phyloP scores from a whole-genome alignment of 2,797 vertebrate genomes.

The Oreochromis grahami region DNA sequence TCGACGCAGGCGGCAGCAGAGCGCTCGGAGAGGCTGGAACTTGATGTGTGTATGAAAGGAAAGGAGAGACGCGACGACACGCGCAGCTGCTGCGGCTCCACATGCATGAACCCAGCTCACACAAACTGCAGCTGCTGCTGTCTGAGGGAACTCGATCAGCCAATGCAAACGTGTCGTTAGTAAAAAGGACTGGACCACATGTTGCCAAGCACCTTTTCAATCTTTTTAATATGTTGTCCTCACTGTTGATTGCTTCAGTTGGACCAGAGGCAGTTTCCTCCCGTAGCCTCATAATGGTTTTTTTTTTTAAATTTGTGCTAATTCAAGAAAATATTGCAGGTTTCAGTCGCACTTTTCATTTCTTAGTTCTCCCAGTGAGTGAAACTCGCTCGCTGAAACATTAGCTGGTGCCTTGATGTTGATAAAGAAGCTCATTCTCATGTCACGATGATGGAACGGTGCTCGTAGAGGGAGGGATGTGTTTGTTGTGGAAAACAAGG shows the following conservation, averaged over 20 bases:
- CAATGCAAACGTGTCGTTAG: slow-evolving; percentile 17
- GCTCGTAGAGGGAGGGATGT: background rate
- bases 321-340: slow-evolving; percentile 53
- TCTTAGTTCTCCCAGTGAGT: slow-evolving; percentile 44
- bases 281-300: background rate
- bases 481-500: slow-evolving; percentile 29
- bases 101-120: background rate
- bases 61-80: background rate
- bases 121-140: background rate
- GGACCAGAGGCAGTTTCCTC: slow-evolving; percentile 1
- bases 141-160: slow-evolving; percentile 3
- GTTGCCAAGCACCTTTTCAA: slow-evolving; percentile 80
- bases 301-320: slow-evolving; percentile 25
- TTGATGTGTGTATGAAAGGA: background rate
- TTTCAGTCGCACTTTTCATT: slow-evolving; percentile 65
- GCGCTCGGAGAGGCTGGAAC: background rate
- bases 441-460: background rate
- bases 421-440: slow-evolving; percentile 28
- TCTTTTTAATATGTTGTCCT: slow-evolving; percentile 68
- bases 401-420: slow-evolving; percentile 69
- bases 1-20: background rate
- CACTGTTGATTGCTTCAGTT: slow-evolving; percentile 18
- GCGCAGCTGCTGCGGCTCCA: background rate
- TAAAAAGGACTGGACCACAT: slow-evolving; percentile 44
- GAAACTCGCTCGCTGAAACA: slow-evolving; percentile 30